These are phyloP conservation scores for Centropus bengalensis DNA, from an alignment of 2,113 vertebrate species.

Conservation along the genomic window DNA sequence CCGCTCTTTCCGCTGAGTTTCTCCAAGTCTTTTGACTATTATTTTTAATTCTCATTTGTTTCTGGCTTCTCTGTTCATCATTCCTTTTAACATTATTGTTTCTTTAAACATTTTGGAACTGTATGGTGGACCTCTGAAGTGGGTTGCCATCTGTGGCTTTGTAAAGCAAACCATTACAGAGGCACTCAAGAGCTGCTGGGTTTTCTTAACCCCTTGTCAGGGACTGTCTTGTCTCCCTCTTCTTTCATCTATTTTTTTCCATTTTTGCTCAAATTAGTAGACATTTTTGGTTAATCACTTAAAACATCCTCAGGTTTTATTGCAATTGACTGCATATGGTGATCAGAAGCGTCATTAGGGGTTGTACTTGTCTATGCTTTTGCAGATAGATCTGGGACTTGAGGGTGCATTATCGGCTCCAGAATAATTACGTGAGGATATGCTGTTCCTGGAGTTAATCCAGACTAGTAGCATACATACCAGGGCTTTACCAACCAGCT, in stretches of 20 bases:
- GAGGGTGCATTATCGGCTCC: not conserved
- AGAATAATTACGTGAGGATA: not conserved
- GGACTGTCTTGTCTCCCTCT: not conserved
- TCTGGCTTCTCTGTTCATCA: not conserved
- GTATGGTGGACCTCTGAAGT: not conserved
- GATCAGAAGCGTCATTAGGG: not conserved
- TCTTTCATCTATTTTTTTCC: not conserved
- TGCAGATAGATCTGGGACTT: not conserved
- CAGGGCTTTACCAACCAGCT: not conserved
- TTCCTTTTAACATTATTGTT: not conserved
- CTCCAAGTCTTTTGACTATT: not conserved
- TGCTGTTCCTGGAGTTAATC: not conserved
- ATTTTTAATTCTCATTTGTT: not conserved
- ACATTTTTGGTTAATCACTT: not conserved
- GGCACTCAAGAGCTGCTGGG: not conserved
- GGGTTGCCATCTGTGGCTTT: not conserved
- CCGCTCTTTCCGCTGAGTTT: not conserved
- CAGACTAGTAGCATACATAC: not conserved
- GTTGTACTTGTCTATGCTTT: not conserved
- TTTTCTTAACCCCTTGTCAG: not conserved
- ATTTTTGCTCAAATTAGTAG: not conserved
- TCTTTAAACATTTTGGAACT: not conserved
- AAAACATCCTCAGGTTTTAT: not conserved
- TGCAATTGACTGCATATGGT: not conserved
- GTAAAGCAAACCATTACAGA: not conserved